phyloP scores from a whole-genome alignment of 1,140 invertebrate genomes.

The Caenorhabditis latens region DNA sequence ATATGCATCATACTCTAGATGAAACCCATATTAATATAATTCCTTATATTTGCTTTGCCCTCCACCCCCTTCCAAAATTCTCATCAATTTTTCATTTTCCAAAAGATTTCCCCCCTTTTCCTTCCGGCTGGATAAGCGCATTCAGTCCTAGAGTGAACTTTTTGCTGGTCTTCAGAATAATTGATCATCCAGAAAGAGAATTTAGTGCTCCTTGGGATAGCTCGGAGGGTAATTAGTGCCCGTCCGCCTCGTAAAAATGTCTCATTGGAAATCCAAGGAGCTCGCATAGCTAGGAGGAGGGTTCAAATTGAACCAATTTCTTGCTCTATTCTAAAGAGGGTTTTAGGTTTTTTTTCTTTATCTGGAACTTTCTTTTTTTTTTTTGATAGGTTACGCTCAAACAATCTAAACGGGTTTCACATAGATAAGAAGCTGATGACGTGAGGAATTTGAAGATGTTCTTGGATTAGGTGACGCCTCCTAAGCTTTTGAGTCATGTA shows the following conservation, averaged over 20 bases:
- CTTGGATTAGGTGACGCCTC: no score
- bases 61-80: not conserved
- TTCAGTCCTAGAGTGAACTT: not conserved
- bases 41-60: not conserved
- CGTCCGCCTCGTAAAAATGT: not conserved
- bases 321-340: not conserved
- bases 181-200: conserved; percentile 2
- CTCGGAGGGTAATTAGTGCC: conserved; percentile 24
- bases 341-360: not conserved
- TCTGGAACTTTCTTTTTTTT: not conserved
- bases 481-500: no score
- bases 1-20: no score
- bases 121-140: not conserved
- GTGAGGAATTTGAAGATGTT: no score
- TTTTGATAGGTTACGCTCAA: no score
- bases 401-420: no score
- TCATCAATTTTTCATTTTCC: conserved; percentile 1
- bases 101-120: not conserved
- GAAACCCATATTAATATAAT: no score
- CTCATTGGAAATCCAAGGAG: conserved; percentile 3
- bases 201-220: not conserved
- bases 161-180: not conserved
- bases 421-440: no score
- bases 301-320: conserved; percentile 11
- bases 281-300: not conserved